A percentile compares a stretch with the other conserved stretches of the same genome.
Evolutionary conservation across 2,113 vertebrate genomes (phyloP).

Genomic region (Crotalus horridus): DNA sequence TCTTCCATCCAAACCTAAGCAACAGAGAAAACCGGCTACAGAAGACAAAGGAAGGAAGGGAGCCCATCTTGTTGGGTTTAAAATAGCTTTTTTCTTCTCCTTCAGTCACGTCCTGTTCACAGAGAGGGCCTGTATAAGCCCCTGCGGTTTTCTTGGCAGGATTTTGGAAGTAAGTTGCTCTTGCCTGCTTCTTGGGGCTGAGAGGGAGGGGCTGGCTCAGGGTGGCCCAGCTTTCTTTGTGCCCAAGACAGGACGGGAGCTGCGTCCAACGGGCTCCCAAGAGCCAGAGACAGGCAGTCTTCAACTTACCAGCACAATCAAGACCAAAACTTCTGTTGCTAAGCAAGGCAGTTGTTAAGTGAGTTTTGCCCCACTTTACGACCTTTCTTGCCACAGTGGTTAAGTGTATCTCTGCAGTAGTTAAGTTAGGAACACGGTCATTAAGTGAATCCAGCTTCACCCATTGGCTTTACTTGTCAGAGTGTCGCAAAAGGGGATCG

Average conservation of each 20-base stretch:
- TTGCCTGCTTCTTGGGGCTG: neutral
- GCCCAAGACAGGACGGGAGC: neutral
- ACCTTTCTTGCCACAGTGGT: too few species aligned
- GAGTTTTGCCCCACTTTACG: too few species aligned
- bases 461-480: too few species aligned
- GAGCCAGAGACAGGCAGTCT: neutral
- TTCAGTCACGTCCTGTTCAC: neutral
- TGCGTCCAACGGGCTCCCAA: neutral
- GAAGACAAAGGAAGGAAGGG: neutral
- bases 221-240: neutral
- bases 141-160: neutral
- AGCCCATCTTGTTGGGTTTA: neutral
- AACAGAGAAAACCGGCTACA: neutral
- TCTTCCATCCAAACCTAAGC: neutral
- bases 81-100: neutral
- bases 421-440: too few species aligned
- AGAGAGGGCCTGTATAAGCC: neutral
- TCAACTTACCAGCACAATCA: neutral
- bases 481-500: too few species aligned
- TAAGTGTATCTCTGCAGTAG: too few species aligned
- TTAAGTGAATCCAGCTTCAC: too few species aligned
- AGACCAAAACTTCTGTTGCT: too few species aligned
- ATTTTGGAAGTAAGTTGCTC: neutral
- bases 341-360: too few species aligned
- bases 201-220: neutral